Conservation (phyloP, 1,140 invertebrate genomes). For the Radopholus similis region DNA sequence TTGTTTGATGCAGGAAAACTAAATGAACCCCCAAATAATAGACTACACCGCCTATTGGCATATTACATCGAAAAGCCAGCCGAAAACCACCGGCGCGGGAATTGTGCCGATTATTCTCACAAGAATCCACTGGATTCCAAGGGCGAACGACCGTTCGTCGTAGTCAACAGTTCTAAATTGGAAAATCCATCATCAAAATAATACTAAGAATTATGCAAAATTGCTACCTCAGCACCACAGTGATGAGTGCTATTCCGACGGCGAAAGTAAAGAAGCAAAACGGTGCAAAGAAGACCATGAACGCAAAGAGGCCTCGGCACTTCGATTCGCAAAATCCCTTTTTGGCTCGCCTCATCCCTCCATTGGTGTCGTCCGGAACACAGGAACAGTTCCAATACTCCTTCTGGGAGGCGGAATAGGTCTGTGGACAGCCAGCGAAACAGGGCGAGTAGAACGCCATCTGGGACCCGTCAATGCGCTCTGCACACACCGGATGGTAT, state of each 20-base stretch:
- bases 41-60: background rate
- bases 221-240: constrained; percentile 54
- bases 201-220: background rate
- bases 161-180: constrained; percentile 58
- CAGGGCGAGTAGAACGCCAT: constrained; percentile 59
- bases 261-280: constrained; percentile 60
- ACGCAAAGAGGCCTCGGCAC: constrained; percentile 51
- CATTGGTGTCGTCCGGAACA: constrained; percentile 47
- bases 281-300: constrained; percentile 56
- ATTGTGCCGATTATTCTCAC: constrained; percentile 58
- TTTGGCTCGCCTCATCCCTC: constrained; percentile 45
- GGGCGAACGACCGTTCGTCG: constrained; percentile 54
- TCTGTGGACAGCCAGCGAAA: constrained; percentile 51
- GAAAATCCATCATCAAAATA: constrained; percentile 11
- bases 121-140: constrained; percentile 60
- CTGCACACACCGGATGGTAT: constrained; percentile 58
- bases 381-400: constrained; percentile 53
- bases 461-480: constrained; percentile 50
- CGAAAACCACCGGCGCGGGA: constrained; percentile 58
- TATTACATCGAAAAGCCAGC: constrained; percentile 58
- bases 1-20: constrained; percentile 51
- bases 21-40: background rate
- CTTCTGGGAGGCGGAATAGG: constrained; percentile 44
- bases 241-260: constrained; percentile 58
- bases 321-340: constrained; percentile 59